These are phyloP conservation scores for Platypus cylindrus DNA, from an alignment of 2,888 invertebrate species.

Conservation along the genomic window DNA sequence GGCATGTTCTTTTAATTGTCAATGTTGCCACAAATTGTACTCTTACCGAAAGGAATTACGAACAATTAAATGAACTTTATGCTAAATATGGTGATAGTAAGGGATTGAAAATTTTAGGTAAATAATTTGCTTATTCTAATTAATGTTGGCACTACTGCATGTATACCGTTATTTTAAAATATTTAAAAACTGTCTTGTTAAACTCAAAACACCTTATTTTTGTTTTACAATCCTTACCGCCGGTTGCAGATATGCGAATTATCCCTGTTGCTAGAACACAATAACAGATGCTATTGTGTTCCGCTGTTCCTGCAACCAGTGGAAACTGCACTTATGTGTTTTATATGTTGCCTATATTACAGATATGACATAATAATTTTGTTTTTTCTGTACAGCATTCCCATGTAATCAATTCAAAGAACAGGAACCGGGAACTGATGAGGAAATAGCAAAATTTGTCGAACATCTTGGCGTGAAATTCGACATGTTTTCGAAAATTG, in stretches of 20 bases:
- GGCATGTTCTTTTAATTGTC: constrained; percentile 69
- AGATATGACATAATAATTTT: background rate
- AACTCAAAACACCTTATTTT: no score
- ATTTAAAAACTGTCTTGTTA: no score
- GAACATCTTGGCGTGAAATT: constrained; percentile 50
- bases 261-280: no score
- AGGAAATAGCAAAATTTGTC: constrained; percentile 51
- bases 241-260: no score
- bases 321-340: background rate
- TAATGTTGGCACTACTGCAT: background rate
- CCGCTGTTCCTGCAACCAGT: no score
- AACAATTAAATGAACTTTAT: constrained; percentile 63
- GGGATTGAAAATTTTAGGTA: constrained; percentile 53
- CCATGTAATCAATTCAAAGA: constrained; percentile 77
- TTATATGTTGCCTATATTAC: background rate
- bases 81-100: constrained; percentile 59
- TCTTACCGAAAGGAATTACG: constrained; percentile 69
- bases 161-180: no score
- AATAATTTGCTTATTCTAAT: constrained; percentile 1
- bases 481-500: constrained; percentile 64
- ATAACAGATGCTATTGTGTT: no score
- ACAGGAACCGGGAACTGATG: constrained; percentile 51
- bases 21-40: constrained; percentile 85
- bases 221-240: no score
- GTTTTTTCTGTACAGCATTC: constrained; percentile 41